Base-by-base conservation (phyloP, 1,140 invertebrate genomes). In the Brachionus plicatilis region DNA sequence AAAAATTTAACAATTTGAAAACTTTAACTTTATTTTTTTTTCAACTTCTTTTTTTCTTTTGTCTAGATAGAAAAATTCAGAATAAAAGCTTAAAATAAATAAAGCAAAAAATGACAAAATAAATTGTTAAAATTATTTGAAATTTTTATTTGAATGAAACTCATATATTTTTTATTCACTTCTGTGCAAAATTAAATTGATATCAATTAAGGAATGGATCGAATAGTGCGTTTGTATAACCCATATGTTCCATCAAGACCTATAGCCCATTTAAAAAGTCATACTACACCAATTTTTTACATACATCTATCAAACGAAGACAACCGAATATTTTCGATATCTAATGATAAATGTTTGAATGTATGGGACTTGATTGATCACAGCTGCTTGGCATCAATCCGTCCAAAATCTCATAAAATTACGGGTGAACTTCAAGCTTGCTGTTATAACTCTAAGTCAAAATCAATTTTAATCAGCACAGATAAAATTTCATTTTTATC, bases 351-450 rank as follows among this genome's bases (percentile, higher is more conserved):
- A 85, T 89, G 60, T 17, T 29, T 43, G 2, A 68, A 75, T 41
- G 70, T 90, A 3, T 90, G 89, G 89, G 89, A 90, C 80, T 87
- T 88, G 12, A 87, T 88, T 56, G 89, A 90, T 84, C 89, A 90
- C 29, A 89, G 87, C 60, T 89, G 88, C 85, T 83, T 90, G 70
- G 79, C 89, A 72, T 89, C 89, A 8, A 85, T 90, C 7, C 86
- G 89, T 47, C 88, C 89, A 17, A 90, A 90, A 85, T 87, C 87
- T 85, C 89, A 90, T 86, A 88, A 88, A 72, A 90, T 90, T 33
- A 87, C 87, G 17, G 89, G 89, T 8, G 88, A 90, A 50, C 87
- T 90, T 3, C 89, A 90, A 75, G 87, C 88, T 27, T 87, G 88
- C 29, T 86, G 88, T 85, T 90, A 90, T 76, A 89, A 88, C 4